Evolutionary conservation across 2,888 invertebrate genomes (phyloP).

Genomic region (Eupithecia dodoneata): DNA sequence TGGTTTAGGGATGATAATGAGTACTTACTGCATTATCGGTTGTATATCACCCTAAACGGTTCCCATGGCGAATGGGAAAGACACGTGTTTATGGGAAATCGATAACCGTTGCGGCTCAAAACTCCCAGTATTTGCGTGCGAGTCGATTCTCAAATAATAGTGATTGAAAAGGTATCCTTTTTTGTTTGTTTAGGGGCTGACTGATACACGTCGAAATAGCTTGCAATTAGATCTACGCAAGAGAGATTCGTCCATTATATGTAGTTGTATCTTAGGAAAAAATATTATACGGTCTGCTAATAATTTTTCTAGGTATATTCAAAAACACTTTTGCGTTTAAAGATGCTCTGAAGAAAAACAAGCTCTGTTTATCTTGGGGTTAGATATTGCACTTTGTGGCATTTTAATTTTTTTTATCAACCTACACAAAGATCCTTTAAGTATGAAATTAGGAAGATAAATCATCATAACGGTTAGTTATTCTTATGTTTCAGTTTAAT

Average conservation of each 20-base stretch:
- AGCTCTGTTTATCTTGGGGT: no score
- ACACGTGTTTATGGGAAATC: conserved; percentile 56
- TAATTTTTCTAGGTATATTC: no score
- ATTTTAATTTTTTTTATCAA: not conserved
- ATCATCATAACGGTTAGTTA: not conserved
- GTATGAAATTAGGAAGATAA: not conserved
- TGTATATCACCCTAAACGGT: conserved; percentile 75
- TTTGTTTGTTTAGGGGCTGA: not conserved
- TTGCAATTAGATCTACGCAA: not conserved
- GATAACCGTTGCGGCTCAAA: conserved; percentile 48
- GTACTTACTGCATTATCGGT: conserved; percentile 25
- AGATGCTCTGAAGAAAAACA: no score
- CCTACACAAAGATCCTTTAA: not conserved
- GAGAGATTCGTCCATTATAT: not conserved
- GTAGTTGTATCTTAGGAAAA: not conserved
- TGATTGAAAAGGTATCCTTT: not conserved
- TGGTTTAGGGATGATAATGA: conserved; percentile 70
- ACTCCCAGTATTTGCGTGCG: conserved; percentile 22
- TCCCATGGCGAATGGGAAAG: conserved; percentile 64
- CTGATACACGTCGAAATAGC: not conserved
- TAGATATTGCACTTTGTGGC: no score
- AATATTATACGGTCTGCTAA: no score
- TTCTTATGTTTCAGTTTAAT: not conserved
- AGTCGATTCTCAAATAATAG: not conserved
- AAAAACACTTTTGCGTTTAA: no score